Base-by-base conservation (phyloP, 2,113 vertebrate genomes). In the Porphyrio hochstetteri region DNA sequence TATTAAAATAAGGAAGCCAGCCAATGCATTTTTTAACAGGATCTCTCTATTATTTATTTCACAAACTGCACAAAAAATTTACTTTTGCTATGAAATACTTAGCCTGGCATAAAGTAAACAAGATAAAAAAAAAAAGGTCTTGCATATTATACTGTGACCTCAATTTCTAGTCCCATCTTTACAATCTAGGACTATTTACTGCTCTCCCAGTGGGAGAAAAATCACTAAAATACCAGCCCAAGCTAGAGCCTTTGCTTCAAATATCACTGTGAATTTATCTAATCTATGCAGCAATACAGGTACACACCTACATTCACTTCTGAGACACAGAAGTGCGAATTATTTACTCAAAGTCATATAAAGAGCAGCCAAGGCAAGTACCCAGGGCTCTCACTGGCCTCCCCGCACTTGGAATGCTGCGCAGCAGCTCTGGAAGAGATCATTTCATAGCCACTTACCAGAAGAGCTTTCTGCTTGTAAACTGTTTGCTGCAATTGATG, bases 1-100 rank as follows among this genome's bases (percentile, higher is more conserved):
- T 94, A 96, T 96, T 96, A 96, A 96, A 96, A 95, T 91, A 91
- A 93, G 80, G 69, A 93, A 89, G 90, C 31, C n/a, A 96, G 77
- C 12, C 88, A 89, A 84, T 96, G 81, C 92, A 95, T 96, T 93
- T 91, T 97, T 96, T 95, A 97, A 95, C 69, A 93, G 74, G 59
- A 76, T 72, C 63, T 75, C 81, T 90, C 87, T 75, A 94, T 95
- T 95, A 96, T 95, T 96, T 96, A 96, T 94, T 95, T 84, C 81
- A 92, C 65, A 91, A 92, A 89, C 91, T 82, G 74, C 86, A 89
- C 48, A 70, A 94, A 96, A 94, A 91, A 82, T 36, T 78, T 84
- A 88, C 61, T 95, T 92, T 69, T 92, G 48, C 80, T 91, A 46
- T 50, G 88, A 90, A 97, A 93, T 92, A 96, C 92, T 94, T 92